Base-by-base conservation (phyloP, 2,113 vertebrate genomes). In the Mirza zaza region DNA sequence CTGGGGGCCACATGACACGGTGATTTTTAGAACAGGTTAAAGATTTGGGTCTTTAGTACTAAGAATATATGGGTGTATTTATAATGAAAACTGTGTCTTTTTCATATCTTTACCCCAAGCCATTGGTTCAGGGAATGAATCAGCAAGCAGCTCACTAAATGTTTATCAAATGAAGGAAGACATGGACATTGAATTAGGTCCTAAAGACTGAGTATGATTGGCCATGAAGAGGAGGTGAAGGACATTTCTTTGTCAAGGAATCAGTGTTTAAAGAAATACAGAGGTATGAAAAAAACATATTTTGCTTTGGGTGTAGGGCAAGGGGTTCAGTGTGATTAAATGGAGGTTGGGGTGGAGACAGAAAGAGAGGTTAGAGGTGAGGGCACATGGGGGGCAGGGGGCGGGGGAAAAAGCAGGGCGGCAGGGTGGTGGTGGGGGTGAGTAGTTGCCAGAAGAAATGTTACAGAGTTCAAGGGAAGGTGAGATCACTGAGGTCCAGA, bases 121-220 rank as follows among this genome's bases (percentile, higher is more conserved):
- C 61, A 27, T 42, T 68, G 36, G 18, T 79, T 91, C 15, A 83
- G 12, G 63, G 20, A 13, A 80, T 32, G 39, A 55, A 13, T 68
- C 29, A 48, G 21, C 50, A 29, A 32, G 25, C 79, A 48, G 9
- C 21, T 81, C 21, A 50, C 4, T 71, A 3, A 65, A 68, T 59
- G 5, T 89, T 65, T 71, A n/a, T 59, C 85, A 75, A 87, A 39
- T 68, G 29, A 48, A 81, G 14, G 59, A 70, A 80, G 63, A 92
- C 87, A 39, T 57, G 52, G 27, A 48, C 13, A 36, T 36, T 70
- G 59, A 42, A 45, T 21, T 55, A 15, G 23, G 18, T 23, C 45
- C 65, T 50, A 79, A 63, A 63, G 68, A 67, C 8, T 29, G 48
- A 75, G 20, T 29, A 12, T 11, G 21, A n/a, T 11, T 87, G 36